Evolutionary conservation across 2,113 vertebrate species (phyloP).

Genomic region (Neolamprologus devosi): DNA sequence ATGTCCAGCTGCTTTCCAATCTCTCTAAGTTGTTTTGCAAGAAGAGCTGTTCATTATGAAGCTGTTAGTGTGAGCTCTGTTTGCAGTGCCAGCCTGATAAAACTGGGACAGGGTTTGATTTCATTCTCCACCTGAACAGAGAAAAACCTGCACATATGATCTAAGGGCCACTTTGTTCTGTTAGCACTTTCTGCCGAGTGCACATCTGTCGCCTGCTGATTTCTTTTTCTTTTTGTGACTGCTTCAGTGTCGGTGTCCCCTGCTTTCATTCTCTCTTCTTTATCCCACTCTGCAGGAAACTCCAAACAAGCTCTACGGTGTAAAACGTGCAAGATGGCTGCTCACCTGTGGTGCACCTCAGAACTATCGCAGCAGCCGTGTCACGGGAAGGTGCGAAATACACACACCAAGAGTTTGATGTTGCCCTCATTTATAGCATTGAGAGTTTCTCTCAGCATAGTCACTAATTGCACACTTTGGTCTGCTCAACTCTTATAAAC

Average conservation of each 20-base stretch:
- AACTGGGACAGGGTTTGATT: background rate
- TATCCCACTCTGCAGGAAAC: conserved; percentile 71
- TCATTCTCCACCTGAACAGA: background rate
- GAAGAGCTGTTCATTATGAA: conserved; percentile 28
- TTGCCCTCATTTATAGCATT: background rate
- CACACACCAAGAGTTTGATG: background rate
- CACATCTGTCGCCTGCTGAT: background rate
- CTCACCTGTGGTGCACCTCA: conserved; percentile 89
- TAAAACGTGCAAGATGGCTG: conserved; percentile 84
- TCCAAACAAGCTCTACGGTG: conserved; percentile 88
- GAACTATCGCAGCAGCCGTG: conserved; percentile 84
- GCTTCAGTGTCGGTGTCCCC: background rate
- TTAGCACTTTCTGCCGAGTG: background rate
- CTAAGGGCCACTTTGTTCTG: background rate
- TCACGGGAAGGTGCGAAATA: conserved; percentile 71
- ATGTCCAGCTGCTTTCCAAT: conserved; percentile 35
- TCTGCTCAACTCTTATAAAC: background rate
- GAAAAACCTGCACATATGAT: background rate
- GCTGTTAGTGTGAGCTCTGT: background rate
- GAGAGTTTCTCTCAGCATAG: background rate
- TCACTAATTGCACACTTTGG: background rate
- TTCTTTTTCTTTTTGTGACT: background rate
- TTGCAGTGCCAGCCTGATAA: background rate
- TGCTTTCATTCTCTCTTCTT: background rate
- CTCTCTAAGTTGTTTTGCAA: background rate